phyloP scores from a whole-genome alignment of 2,888 invertebrate species.

The Mantis religiosa region DNA sequence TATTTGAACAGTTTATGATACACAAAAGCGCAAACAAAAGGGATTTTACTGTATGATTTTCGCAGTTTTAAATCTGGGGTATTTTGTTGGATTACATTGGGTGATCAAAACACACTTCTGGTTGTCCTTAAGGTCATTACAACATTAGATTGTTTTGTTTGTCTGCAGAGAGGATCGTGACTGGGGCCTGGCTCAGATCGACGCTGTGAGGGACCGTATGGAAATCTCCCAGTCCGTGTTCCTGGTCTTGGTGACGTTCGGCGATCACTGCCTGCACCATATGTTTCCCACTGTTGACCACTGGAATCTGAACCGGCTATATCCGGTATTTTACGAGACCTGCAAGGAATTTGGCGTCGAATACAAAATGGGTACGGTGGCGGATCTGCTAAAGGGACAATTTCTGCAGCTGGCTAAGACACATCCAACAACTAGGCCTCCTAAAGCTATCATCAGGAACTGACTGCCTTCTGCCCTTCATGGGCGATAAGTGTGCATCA shows the following conservation, averaged over 20 bases:
- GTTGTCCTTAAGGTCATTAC: not conserved
- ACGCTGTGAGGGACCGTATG: conserved; percentile 66
- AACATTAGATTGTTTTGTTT: not conserved
- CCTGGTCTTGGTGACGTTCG: conserved; percentile 67
- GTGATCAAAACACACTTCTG: no score
- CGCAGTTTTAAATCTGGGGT: no score
- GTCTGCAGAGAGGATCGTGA: conserved; percentile 55
- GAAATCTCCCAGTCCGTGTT: conserved; percentile 65
- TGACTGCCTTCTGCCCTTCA: not conserved
- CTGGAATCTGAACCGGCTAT: conserved; percentile 60
- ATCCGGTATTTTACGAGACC: conserved; percentile 60
- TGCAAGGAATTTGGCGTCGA: conserved; percentile 60
- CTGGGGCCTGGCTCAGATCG: conserved; percentile 75
- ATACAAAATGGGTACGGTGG: conserved; percentile 45
- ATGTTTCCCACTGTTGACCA: conserved; percentile 79
- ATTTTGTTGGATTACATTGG: no score
- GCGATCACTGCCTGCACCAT: conserved; percentile 76
- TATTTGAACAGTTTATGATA: no score
- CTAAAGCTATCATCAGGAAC: not conserved
- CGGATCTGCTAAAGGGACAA: conserved; percentile 63
- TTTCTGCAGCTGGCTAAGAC: conserved; percentile 56
- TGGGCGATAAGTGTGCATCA: not conserved
- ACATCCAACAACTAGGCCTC: conserved; percentile 41
- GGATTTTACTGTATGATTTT: no score
- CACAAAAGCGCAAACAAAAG: no score